A percentile compares a stretch with the other conserved stretches of the same genome.
phyloP scores from a whole-genome alignment of 2,797 vertebrate genomes.

The Selene dorsalis region DNA sequence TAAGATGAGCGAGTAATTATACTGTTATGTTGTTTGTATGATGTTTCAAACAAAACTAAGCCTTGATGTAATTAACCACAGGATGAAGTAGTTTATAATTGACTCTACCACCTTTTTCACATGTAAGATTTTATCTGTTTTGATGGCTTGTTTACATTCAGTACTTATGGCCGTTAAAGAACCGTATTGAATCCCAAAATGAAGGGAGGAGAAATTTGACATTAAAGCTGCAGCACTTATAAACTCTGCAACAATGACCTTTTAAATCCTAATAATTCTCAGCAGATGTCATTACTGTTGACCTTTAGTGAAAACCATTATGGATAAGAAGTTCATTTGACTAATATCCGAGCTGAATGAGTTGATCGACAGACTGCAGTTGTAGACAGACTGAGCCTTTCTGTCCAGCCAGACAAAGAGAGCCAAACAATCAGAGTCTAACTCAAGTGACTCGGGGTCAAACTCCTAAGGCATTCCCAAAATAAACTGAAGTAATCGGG shows the following conservation, averaged over 20 bases:
- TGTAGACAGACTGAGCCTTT: constrained; percentile 12
- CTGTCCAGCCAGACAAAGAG: constrained; percentile 13
- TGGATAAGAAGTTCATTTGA: not conserved
- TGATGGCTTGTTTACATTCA: constrained; percentile 9
- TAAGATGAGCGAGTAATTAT: constrained; percentile 56
- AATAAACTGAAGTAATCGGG: constrained; percentile 49
- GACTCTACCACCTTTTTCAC: constrained; percentile 13
- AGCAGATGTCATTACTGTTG: constrained; percentile 14
- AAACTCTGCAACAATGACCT: not conserved
- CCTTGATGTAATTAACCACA: constrained; percentile 41
- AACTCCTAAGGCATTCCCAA: constrained; percentile 49
- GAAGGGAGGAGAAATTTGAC: not conserved
- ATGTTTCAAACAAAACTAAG: constrained; percentile 55
- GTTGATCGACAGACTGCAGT: not conserved
- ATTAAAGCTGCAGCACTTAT: constrained; percentile 18
- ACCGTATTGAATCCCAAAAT: not conserved
- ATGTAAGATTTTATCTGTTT: constrained; percentile 6
- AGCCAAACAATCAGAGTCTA: constrained; percentile 26
- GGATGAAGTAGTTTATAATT: constrained; percentile 10
- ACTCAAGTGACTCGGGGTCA: constrained; percentile 32
- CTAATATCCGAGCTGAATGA: constrained; percentile 14
- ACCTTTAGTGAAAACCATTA: constrained; percentile 11
- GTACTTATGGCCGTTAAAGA: not conserved
- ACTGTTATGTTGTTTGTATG: constrained; percentile 61
- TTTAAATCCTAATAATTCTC: not conserved